Evolutionary conservation across 37 sponge, comb jelly and placozoan species (phyloP).

Genomic region (Petrosia ficiformis): DNA sequence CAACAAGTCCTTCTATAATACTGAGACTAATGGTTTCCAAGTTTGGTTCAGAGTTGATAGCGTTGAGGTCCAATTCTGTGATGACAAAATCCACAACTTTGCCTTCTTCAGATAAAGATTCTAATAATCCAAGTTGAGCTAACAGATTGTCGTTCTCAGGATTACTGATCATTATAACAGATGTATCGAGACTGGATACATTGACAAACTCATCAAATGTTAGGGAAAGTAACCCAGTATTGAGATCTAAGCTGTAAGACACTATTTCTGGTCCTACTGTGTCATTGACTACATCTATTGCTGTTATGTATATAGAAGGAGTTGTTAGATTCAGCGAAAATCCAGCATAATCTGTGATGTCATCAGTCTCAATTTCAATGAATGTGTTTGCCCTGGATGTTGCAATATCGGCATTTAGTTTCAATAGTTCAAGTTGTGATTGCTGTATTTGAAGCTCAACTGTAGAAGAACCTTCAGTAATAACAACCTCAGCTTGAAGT

Average conservation of each 20-base stretch:
- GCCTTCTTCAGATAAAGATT: slow-evolving; percentile 36
- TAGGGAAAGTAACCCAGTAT: slow-evolving; percentile 59
- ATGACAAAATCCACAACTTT: slow-evolving; percentile 25
- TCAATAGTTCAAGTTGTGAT: slow-evolving; percentile 37
- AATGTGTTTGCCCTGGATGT: slow-evolving; percentile 34
- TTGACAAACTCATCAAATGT: slow-evolving; percentile 62
- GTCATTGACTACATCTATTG: slow-evolving; percentile 48
- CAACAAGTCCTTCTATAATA: slow-evolving; percentile 34
- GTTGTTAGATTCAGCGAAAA: slow-evolving; percentile 32
- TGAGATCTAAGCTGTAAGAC: slow-evolving; percentile 55
- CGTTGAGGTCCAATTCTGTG: slow-evolving; percentile 40
- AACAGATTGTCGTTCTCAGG: slow-evolving; percentile 29
- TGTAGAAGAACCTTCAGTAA: slow-evolving; percentile 54
- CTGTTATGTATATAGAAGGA: background rate
- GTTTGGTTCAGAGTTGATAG: slow-evolving; percentile 50
- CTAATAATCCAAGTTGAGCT: slow-evolving; percentile 15
- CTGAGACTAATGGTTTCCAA: slow-evolving; percentile 25
- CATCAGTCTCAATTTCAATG: slow-evolving; percentile 28
- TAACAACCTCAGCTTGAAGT: slow-evolving; percentile 20
- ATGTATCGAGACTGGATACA: slow-evolving; percentile 29
- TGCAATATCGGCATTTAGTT: slow-evolving; percentile 43
- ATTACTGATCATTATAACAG: slow-evolving; percentile 45
- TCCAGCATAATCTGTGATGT: slow-evolving; percentile 69
- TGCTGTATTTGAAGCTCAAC: slow-evolving; percentile 54
- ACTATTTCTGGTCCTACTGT: slow-evolving; percentile 68